Evolutionary conservation across 2,888 invertebrate species (phyloP).

Genomic region (Microctonus brassicae): DNA sequence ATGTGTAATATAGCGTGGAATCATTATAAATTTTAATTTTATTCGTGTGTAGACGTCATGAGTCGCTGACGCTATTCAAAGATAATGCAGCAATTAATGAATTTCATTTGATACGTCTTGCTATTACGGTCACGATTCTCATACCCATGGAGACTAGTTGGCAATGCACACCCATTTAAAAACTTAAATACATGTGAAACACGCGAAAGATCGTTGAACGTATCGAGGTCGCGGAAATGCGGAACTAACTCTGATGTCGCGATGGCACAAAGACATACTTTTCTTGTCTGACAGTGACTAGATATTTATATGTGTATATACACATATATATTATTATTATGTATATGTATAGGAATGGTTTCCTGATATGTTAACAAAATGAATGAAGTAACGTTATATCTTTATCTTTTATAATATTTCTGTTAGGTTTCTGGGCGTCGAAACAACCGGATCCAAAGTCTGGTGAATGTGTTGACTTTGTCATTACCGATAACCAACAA

Average conservation of each 20-base stretch:
- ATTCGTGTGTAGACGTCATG: constrained; percentile 24
- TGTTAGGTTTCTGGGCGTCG: constrained; percentile 87
- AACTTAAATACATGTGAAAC: not conserved
- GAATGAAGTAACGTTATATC: not conserved
- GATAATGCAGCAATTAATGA: constrained; percentile 39
- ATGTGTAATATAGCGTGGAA: not conserved
- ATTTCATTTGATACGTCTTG: constrained; percentile 36
- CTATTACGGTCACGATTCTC: no score
- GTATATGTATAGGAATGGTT: constrained; percentile 48
- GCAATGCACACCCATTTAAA: constrained; percentile 3
- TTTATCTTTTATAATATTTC: constrained; percentile 9
- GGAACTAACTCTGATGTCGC: constrained; percentile 56
- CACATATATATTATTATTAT: not conserved
- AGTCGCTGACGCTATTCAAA: constrained; percentile 1
- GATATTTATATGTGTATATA: constrained; percentile 27
- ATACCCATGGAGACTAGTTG: not conserved
- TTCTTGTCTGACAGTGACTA: constrained; percentile 57
- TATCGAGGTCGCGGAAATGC: constrained; percentile 67
- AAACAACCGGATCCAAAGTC: constrained; percentile 88
- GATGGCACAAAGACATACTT: constrained; percentile 66
- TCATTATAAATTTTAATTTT: constrained; percentile 2
- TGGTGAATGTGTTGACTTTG: constrained; percentile 92
- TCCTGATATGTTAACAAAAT: constrained; percentile 39
- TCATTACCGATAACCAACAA: constrained; percentile 75
- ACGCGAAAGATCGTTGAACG: constrained; percentile 39